Percentiles rank a stretch among this genome's conserved stretches.
phyloP scores from a whole-genome alignment of 2,113 vertebrate species.

The Scomber colias region DNA sequence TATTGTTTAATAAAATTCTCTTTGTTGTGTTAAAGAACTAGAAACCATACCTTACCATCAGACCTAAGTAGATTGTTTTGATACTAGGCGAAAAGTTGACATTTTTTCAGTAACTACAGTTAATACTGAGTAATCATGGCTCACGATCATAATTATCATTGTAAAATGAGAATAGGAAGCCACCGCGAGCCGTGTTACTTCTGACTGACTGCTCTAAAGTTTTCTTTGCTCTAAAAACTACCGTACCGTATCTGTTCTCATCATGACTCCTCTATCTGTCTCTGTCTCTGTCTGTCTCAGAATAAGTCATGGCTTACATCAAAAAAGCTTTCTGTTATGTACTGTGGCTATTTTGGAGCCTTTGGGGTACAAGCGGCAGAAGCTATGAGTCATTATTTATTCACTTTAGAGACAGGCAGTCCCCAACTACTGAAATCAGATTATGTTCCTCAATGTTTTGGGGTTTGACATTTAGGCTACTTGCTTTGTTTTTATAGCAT shows the following conservation, averaged over 20 bases:
- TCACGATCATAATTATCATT: not conserved
- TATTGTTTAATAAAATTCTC: too few relatives aligned
- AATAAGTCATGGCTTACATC: slow-evolving; percentile 19
- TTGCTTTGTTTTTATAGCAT: not conserved
- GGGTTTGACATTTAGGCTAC: not conserved
- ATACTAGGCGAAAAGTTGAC: too few relatives aligned
- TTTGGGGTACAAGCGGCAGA: slow-evolving; percentile 29
- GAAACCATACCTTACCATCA: too few relatives aligned
- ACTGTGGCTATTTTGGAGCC: slow-evolving; percentile 27
- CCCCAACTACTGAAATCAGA: slow-evolving; percentile 4
- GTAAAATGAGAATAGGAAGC: not conserved
- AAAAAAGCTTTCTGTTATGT: slow-evolving; percentile 25
- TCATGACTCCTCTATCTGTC: slow-evolving; percentile 13
- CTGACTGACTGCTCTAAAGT: not conserved
- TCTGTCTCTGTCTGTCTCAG: slow-evolving; percentile 14
- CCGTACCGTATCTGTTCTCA: not conserved
- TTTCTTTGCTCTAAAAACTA: not conserved
- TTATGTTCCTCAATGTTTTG: not conserved
- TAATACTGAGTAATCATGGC: not conserved
- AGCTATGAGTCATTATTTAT: slow-evolving; percentile 49
- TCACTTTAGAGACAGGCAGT: slow-evolving; percentile 2
- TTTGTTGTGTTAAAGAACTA: too few relatives aligned
- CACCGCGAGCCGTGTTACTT: not conserved
- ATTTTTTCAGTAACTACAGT: too few relatives aligned
- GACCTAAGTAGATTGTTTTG: too few relatives aligned